A percentile compares a stretch with the other conserved stretches of the same genome.
phyloP scores from a whole-genome alignment of 2,888 invertebrate species.

The Pimpla rufipes region DNA sequence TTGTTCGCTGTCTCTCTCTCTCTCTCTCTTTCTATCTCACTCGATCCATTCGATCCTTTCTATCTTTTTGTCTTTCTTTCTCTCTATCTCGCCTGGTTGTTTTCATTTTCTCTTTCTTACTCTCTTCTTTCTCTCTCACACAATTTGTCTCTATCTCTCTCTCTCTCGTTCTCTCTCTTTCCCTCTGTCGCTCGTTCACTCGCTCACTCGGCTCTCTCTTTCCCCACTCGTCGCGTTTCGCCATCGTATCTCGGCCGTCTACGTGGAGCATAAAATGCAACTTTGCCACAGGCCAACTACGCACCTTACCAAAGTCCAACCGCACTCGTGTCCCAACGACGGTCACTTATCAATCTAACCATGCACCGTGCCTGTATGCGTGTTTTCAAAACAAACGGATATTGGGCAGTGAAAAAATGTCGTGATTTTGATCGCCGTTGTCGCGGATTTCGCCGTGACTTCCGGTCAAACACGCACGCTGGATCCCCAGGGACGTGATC shows the following conservation, averaged over 20 bases:
- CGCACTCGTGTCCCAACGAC: slow-evolving; percentile 13
- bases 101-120: no score
- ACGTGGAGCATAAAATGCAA: slow-evolving; percentile 8
- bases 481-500: no score
- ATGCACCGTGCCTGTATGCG: slow-evolving; percentile 22
- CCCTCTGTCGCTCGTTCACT: no score
- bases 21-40: not conserved
- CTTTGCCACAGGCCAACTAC: slow-evolving; percentile 31
- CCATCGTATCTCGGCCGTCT: slow-evolving; percentile 35
- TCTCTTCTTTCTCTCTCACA: no score
- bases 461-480: slow-evolving; percentile 32
- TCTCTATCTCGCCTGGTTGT: no score
- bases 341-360: slow-evolving; percentile 9
- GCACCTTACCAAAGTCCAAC: slow-evolving; percentile 72
- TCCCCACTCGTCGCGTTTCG: slow-evolving; percentile 52
- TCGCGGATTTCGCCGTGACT: slow-evolving; percentile 7
- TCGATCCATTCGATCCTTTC: no score
- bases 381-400: slow-evolving; percentile 59
- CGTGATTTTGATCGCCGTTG: slow-evolving; percentile 50
- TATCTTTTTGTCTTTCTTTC: no score
- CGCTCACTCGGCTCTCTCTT: slow-evolving; percentile 42
- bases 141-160: no score
- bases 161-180: no score
- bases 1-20: slow-evolving; percentile 19
- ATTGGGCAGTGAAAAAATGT: slow-evolving; percentile 35